A percentile compares a stretch with the other conserved stretches of the same genome.
phyloP scores from a whole-genome alignment of 2,113 vertebrate genomes.

The Procapra przewalskii region DNA sequence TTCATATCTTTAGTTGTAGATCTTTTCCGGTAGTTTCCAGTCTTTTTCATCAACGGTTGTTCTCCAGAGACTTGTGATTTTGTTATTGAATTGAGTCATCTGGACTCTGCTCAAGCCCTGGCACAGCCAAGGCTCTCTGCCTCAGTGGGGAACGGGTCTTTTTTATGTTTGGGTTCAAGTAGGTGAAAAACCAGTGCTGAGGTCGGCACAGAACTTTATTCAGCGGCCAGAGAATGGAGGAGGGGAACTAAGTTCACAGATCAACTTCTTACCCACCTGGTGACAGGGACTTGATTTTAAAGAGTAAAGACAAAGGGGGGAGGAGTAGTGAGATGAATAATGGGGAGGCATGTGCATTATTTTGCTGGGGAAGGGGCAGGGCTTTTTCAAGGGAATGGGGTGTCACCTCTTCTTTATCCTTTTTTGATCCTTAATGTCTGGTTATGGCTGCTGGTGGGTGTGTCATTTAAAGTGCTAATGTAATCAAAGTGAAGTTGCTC shows the following conservation, averaged over 20 bases:
- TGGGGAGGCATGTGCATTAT: not conserved
- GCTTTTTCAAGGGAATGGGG: not conserved
- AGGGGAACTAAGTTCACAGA: not conserved
- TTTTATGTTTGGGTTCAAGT: not conserved
- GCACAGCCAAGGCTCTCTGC: not conserved
- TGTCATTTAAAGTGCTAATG: not conserved
- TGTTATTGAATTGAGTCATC: not conserved
- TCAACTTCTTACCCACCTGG: not conserved
- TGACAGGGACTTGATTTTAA: not conserved
- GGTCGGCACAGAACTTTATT: not conserved
- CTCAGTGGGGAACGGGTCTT: rapidly evolving
- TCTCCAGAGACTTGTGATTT: not conserved
- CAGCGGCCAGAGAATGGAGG: not conserved
- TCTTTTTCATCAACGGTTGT: not conserved
- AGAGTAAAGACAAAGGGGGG: not conserved
- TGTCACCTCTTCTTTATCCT: not conserved
- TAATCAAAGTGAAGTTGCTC: not conserved
- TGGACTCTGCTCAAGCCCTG: not conserved
- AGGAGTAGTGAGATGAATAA: not conserved
- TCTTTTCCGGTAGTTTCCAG: not conserved
- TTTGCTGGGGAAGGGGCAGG: not conserved
- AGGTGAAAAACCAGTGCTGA: not conserved
- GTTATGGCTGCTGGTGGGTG: not conserved
- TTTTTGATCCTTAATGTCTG: not conserved
- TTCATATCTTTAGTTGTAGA: not conserved